Evolutionary conservation across 2,113 vertebrate genomes (phyloP).

Genomic region (Otocyon megalotis): DNA sequence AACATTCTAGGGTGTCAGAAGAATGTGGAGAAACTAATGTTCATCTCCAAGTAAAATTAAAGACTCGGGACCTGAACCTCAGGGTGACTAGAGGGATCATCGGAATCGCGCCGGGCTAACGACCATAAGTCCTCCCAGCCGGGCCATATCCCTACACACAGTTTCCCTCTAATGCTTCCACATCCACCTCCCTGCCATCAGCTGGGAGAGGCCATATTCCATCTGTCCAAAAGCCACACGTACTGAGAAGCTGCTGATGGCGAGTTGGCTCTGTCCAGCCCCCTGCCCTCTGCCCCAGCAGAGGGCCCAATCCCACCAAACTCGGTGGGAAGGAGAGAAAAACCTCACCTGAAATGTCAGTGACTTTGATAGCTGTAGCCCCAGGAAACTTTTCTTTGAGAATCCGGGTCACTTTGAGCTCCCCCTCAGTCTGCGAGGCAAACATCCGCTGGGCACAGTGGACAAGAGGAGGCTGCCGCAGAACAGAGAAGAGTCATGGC

Average conservation of each 20-base stretch:
- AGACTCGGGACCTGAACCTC: background rate
- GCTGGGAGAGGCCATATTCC: background rate
- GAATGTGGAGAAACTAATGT: background rate
- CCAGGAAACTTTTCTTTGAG: conserved; percentile 93
- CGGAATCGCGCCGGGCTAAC: background rate
- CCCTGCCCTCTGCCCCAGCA: background rate
- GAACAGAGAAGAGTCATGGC: conserved; percentile 8
- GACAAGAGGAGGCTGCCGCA: conserved; percentile 68
- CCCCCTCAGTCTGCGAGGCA: conserved; percentile 90
- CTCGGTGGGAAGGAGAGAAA: background rate
- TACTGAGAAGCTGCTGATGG: background rate
- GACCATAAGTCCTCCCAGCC: background rate
- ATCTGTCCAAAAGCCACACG: background rate
- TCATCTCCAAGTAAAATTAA: background rate
- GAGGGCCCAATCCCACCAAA: background rate
- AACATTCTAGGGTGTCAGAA: background rate
- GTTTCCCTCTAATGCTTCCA: background rate
- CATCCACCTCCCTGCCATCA: background rate
- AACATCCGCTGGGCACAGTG: conserved; percentile 80
- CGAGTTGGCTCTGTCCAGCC: background rate
- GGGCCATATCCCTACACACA: background rate
- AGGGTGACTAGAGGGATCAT: background rate
- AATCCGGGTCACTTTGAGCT: conserved; percentile 87
- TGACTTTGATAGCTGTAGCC: conserved; percentile 91
- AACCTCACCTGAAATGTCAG: conserved; percentile 94